Base-by-base conservation (phyloP, 2,113 vertebrate genomes). In the Lasiurus cinereus region DNA sequence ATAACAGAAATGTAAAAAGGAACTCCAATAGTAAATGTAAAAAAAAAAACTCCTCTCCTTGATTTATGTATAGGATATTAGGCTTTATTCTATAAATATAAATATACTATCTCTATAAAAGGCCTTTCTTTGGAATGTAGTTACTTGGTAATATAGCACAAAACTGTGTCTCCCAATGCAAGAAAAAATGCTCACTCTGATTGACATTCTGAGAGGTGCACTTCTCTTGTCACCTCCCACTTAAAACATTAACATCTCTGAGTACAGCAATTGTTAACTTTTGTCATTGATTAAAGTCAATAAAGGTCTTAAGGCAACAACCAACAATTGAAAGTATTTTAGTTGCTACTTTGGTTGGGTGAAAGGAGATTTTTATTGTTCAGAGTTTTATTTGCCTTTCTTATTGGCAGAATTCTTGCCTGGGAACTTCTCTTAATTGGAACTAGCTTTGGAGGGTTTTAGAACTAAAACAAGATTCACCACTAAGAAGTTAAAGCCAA, bases 1-100 rank as follows among this genome's bases (percentile, higher is more conserved):
- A 93, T 50, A 83, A 86, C 8, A 82, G 73, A 96, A 59, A 59
- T 77, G 16, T 79, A 90, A 95, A 62, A 8, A 96, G 50, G 15
- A 93, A 87, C n/a, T 22, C 16, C 56, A 83, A 33, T 84, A 88
- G 46, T 92, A 24, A 92, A 46, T 39, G 3, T n/a, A 78, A 86
- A 88, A 69, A 86, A 86, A 62, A 73, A 8, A 59, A 46, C 56
- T 21, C 54, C 4, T 29, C 33, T 83, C n/a, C 6, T 52, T 79
- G 24, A 52, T 83, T 79, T 69, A 27, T 85, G 10, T 62, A 8
- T 16, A 22, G 8, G 46, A 7, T 9, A 15, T 72, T 67, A 52
- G 4, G 3, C 15, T 82, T 88, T 59, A 56, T 19, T 80, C 6
- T 2, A 46, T 39, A 87, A 87, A 64, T 89, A 31, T n/a, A 86